Base-by-base conservation (phyloP, 2,113 vertebrate genomes). In the Mobula birostris region DNA sequence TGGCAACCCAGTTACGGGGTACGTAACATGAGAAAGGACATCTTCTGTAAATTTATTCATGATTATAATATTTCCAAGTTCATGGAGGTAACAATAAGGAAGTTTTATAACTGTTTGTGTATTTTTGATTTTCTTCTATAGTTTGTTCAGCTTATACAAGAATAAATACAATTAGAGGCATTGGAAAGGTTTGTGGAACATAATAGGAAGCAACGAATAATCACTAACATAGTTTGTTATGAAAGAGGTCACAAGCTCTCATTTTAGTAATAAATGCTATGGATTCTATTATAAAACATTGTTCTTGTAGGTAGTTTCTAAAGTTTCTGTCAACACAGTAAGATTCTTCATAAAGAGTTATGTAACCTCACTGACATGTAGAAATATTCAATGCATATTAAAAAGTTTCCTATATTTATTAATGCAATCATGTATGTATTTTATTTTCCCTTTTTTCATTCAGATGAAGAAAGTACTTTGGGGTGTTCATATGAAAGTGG, bases 401-500 rank as follows among this genome's bases (percentile, higher is more conserved):
- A 40, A 70, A 4, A 48, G 5, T 9, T 48, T 93, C 29, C 63
- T 87, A 27, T 63, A 61, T 14, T 27, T 88, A 88, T n/a, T 63
- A 15, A 0, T 88, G 66, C n/a, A 72, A 92, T 92, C 19, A 72
- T 21, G 40, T 27, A 24, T 72, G 21, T 5, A 36, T 9, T 91
- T 70, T 19, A 48, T 0, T 90, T 94, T 95, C 95, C 94, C 78
- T 94, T 92, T 19, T 90, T 95, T 95, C 95, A 96, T 95, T 95
- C 94, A 63, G 21, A 90, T 95, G 7, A 94, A 96, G 94, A 94
- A 97, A 97, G 94, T 97, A 97, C 88, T 97, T 97, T 40, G 97
- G 97, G 66, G 96, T 97, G 94, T 95, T 97, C 97, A 97, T 97
- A 94, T 97, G 97, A 94, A 97, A 97, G 94, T 95, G 96, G 95